Evolutionary conservation across 2,113 vertebrate genomes (phyloP).

Genomic region (Centrocercus urophasianus): DNA sequence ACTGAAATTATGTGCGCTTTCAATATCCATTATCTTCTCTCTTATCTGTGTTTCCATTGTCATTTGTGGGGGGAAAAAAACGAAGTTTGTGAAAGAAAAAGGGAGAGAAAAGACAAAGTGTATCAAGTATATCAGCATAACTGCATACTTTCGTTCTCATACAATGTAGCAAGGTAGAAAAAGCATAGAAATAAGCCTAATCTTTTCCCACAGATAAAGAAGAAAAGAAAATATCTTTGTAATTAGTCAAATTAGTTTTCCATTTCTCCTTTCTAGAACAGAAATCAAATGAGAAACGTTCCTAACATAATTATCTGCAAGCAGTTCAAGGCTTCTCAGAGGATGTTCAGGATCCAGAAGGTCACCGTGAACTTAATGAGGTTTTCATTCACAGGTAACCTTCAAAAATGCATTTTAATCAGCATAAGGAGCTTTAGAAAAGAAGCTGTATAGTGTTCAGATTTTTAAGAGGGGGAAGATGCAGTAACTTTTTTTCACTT

Average conservation of each 20-base stretch:
- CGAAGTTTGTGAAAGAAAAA: slow-evolving; percentile 11
- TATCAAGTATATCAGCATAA: slow-evolving; percentile 26
- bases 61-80: background rate
- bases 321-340: slow-evolving; percentile 37
- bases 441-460: background rate
- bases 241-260: slow-evolving; percentile 55
- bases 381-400: slow-evolving; percentile 50
- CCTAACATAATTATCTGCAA: slow-evolving; percentile 26
- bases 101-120: background rate
- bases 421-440: slow-evolving; percentile 16
- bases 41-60: slow-evolving; percentile 18
- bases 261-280: slow-evolving; percentile 1
- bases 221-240: slow-evolving; percentile 56
- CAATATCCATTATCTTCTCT: slow-evolving; percentile 9
- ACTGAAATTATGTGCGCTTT: background rate
- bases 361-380: slow-evolving; percentile 45
- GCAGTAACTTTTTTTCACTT: background rate
- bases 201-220: slow-evolving; percentile 25
- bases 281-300: slow-evolving; percentile 58
- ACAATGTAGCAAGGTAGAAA: slow-evolving; percentile 31
- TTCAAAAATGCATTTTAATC: slow-evolving; percentile 65
- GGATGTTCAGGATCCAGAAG: slow-evolving; percentile 40
- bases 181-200: slow-evolving; percentile 55
- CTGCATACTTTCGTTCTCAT: slow-evolving; percentile 33
- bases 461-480: slow-evolving; percentile 11